Conservation (phyloP, 2,113 vertebrate species). For the Misgurnus mizolepis region DNA sequence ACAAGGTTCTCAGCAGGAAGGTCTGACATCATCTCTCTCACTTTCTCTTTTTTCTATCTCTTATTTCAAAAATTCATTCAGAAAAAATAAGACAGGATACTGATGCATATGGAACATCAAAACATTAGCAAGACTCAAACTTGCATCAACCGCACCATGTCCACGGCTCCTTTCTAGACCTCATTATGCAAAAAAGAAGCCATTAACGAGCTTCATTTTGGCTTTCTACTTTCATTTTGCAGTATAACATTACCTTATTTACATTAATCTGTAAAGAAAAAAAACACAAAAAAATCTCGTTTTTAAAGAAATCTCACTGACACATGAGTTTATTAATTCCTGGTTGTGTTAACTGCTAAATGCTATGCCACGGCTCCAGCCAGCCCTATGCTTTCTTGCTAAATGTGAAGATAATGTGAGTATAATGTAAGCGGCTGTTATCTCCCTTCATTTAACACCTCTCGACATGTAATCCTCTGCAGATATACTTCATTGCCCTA, state of each 20-base stretch:
- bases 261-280: too few relatives aligned
- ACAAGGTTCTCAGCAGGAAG: conserved; percentile 28
- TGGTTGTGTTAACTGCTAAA: neutral
- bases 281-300: too few relatives aligned
- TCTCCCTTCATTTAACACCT: conserved; percentile 20
- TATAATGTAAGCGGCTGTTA: conserved; percentile 31
- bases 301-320: too few relatives aligned
- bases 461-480: conserved; percentile 29
- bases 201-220: too few relatives aligned
- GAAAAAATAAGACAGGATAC: neutral
- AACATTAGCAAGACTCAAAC: neutral
- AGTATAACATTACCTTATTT: too few relatives aligned
- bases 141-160: too few relatives aligned
- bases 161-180: too few relatives aligned
- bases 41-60: conserved; percentile 31
- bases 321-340: too few relatives aligned
- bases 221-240: too few relatives aligned
- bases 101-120: neutral
- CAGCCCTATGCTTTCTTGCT: conserved; percentile 54
- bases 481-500: conserved; percentile 37
- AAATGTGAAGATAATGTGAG: conserved; percentile 16
- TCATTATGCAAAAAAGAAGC: too few relatives aligned
- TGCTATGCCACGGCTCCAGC: conserved; percentile 5
- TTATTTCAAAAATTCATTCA: conserved; percentile 26
- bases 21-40: conserved; percentile 17